phyloP scores from a whole-genome alignment of 2,797 vertebrate genomes.

The Lateolabrax maculatus region DNA sequence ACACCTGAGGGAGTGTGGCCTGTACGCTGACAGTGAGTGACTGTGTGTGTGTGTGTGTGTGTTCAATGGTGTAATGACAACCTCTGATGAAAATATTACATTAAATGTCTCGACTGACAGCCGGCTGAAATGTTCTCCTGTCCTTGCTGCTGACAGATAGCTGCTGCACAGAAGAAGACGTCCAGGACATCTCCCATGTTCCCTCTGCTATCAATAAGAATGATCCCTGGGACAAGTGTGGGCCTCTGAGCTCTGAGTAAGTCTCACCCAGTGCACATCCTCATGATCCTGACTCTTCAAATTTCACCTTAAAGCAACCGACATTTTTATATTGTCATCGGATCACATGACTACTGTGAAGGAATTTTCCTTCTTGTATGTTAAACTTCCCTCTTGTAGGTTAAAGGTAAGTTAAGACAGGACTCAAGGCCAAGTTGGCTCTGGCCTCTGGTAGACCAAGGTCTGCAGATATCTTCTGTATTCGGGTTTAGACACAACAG shows the following conservation, averaged over 20 bases:
- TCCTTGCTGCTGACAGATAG: conserved; percentile 73
- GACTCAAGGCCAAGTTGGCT: too few relatives aligned
- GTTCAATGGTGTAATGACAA: not conserved
- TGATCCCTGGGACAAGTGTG: conserved; percentile 85
- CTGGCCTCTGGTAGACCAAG: too few relatives aligned
- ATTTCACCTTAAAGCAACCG: not conserved
- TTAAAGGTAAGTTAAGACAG: too few relatives aligned
- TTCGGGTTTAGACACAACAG: too few relatives aligned
- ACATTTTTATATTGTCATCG: not conserved
- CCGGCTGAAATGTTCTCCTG: conserved; percentile 3
- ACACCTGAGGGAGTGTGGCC: conserved; percentile 79
- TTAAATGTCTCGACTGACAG: conserved; percentile 2
- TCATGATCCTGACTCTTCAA: not conserved
- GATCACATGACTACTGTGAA: too few relatives aligned
- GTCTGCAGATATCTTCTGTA: too few relatives aligned
- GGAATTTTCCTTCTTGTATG: too few relatives aligned
- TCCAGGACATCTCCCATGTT: conserved; percentile 75
- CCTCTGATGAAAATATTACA: not conserved
- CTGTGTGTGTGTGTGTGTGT: not conserved
- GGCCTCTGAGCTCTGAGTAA: conserved; percentile 80
- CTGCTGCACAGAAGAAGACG: conserved; percentile 80
- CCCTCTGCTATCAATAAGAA: conserved; percentile 70
- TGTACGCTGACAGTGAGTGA: conserved; percentile 87
- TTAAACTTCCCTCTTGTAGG: too few relatives aligned
- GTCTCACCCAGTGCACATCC: not conserved